Percentiles rank a stretch among this genome's conserved stretches.
phyloP scores from a whole-genome alignment of 2,797 vertebrate genomes.

The Eulemur mongoz region DNA sequence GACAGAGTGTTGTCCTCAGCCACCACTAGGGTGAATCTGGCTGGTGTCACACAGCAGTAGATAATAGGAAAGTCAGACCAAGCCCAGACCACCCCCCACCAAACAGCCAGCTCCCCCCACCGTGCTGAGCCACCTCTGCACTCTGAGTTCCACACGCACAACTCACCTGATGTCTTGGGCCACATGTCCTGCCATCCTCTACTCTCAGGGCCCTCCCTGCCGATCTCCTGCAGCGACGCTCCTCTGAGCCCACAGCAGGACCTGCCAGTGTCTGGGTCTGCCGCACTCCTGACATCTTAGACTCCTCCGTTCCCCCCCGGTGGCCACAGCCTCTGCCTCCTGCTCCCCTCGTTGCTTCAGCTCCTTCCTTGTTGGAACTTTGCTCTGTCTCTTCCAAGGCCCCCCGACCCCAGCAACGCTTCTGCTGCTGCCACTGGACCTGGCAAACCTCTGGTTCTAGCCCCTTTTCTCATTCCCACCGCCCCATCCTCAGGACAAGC shows the following conservation, averaged over 20 bases:
- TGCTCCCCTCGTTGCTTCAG: accelerated
- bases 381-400: not conserved
- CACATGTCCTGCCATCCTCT: not conserved
- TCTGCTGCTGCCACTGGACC: accelerated
- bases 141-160: accelerated
- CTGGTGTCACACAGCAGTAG: not conserved
- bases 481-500: accelerated
- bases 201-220: not conserved
- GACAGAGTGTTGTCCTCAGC: not conserved
- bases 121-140: accelerated
- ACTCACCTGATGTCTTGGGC: accelerated
- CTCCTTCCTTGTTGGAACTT: not conserved
- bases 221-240: accelerated
- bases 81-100: not conserved
- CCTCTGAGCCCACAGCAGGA: not conserved
- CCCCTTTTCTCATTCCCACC: not conserved
- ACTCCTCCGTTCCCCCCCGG: accelerated
- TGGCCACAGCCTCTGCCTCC: not conserved
- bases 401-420: not conserved
- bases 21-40: not conserved
- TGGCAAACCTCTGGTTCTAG: not conserved
- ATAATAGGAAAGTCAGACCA: not conserved
- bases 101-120: accelerated
- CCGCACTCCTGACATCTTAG: not conserved
- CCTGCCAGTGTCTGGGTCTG: accelerated